Percentiles rank a stretch among this genome's conserved stretches.
These are phyloP conservation scores for Ceyx margarethae DNA, from an alignment of 2,113 vertebrate genomes.

Conservation along the genomic window DNA sequence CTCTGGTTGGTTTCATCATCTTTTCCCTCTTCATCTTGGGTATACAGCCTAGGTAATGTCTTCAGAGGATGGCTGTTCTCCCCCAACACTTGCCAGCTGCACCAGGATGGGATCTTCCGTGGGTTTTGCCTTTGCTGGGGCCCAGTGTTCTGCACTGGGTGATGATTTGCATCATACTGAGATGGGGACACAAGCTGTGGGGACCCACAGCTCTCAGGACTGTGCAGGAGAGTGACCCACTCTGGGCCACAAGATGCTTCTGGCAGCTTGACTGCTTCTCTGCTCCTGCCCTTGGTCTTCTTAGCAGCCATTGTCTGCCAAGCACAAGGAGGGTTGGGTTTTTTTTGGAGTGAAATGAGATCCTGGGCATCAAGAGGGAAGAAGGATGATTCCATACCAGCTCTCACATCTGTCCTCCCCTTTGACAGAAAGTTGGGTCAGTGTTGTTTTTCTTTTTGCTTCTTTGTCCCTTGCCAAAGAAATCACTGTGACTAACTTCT, in stretches of 20 bases:
- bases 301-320: not conserved
- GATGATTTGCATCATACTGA: not conserved
- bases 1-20: not conserved
- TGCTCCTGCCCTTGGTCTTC: not conserved
- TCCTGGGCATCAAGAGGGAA: not conserved
- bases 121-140: not conserved
- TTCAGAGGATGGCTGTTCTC: not conserved
- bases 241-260: accelerated
- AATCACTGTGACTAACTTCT: constrained; percentile 64
- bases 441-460: constrained; percentile 53
- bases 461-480: constrained; percentile 47
- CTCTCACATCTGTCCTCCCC: not conserved
- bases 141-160: not conserved
- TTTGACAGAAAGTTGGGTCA: constrained; percentile 38
- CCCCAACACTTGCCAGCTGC: not conserved
- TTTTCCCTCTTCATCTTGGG: not conserved
- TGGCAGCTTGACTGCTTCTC: not conserved
- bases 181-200: not conserved
- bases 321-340: not conserved
- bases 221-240: accelerated
- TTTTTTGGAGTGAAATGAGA: not conserved
- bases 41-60: not conserved
- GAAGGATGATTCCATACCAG: not conserved
- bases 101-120: not conserved
- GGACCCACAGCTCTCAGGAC: not conserved